Base-by-base conservation (phyloP, 2,888 invertebrate species). In the Tiliacea citrago region DNA sequence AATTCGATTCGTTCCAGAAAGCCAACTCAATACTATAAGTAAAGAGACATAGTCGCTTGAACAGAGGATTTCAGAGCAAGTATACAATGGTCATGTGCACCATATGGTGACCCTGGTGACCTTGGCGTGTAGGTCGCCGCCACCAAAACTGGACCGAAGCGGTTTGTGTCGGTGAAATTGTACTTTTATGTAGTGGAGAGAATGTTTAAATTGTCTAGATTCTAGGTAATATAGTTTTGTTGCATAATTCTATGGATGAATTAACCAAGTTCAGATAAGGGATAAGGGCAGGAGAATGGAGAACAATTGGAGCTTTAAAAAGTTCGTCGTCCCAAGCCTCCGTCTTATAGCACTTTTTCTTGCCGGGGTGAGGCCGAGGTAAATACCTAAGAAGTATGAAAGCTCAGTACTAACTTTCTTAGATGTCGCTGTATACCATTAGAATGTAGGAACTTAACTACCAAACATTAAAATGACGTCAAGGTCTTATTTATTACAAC, bases 41-140 rank as follows among this genome's bases (percentile, higher is more conserved):
- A 35, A 35, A 35, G 35, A 10, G n/a, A 51, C 35, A 51, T 10
- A 6, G 1, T 66, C 35, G 7, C 1, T 66, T 51, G 49, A 16
- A 51, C 66, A 39, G 66, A 24, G n/a, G 66, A 39, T 51, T n/a
- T 51, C 51, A 39, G 66, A 66, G 35, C 51, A 66, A 53, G 66
- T 66, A 51, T 18, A 39, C n/a, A 39, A 51, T 61, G 45, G 68
- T 49, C 53, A 24, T 57, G 62, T 49, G 55, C 70, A 73, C 83
- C 85, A 86, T 86, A 83, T 86, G 85, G 85, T 68, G 60, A 69
- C 63, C 68, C 63, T 16, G 69, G 66, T 53, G 82, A 39, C 74
- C 81, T 82, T 85, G 86, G 72, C 83, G 79, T 58, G 21, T 55
- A 65, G 45, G 58, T 79, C 73, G 62, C 39, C 2, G 35, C 53